Conservation (phyloP, 1,140 invertebrate species). For the Heliconius hewitsoni region DNA sequence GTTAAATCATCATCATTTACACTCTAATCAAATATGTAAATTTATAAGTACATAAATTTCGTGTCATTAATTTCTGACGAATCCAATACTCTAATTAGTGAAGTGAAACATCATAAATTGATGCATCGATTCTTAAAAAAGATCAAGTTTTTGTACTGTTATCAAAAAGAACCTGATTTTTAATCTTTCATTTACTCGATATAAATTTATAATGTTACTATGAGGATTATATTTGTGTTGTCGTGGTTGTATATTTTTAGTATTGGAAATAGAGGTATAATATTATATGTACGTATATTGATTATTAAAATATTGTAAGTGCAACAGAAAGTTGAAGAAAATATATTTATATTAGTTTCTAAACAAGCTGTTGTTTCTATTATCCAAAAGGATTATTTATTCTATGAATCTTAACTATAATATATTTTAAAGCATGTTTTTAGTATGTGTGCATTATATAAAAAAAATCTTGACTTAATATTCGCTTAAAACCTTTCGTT, state of each 20-base stretch:
- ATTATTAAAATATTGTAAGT: too few relatives aligned
- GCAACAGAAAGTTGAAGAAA: too few relatives aligned
- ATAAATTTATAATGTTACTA: background rate
- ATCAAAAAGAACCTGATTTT: slow-evolving; percentile 1
- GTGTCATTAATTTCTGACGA: slow-evolving; percentile 13
- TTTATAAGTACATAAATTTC: slow-evolving; percentile 16
- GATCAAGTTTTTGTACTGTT: slow-evolving; percentile 13
- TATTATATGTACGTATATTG: too few relatives aligned
- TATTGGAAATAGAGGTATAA: background rate
- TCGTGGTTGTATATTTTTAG: background rate
- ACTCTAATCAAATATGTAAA: slow-evolving; percentile 20
- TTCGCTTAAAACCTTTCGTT: too few relatives aligned
- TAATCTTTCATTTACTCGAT: slow-evolving; percentile 1
- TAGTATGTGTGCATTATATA: too few relatives aligned
- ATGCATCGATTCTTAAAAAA: slow-evolving; percentile 20
- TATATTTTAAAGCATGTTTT: too few relatives aligned
- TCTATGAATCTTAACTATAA: too few relatives aligned
- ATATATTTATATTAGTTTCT: too few relatives aligned
- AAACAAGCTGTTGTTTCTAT: too few relatives aligned
- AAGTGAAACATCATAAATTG: slow-evolving; percentile 7
- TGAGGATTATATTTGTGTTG: background rate
- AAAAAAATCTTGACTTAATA: too few relatives aligned
- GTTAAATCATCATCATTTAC: slow-evolving; percentile 15
- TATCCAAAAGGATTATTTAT: too few relatives aligned
- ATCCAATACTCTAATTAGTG: slow-evolving; percentile 18